Evolutionary conservation across 2,888 invertebrate genomes (phyloP), one percentile per base, ranked within the genome.

Genomic region (Sarcophaga caerulescens): DNA sequence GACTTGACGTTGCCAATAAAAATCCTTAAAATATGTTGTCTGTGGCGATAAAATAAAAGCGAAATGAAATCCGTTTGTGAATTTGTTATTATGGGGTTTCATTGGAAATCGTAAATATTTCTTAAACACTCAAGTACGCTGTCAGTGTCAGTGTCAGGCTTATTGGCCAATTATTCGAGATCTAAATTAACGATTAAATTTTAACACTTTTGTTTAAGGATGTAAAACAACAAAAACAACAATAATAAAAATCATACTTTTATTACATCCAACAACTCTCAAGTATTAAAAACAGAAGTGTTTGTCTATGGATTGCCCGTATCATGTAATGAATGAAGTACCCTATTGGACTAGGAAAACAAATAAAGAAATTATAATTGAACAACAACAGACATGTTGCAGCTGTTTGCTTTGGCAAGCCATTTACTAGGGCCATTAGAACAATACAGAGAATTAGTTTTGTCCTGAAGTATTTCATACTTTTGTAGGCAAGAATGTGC

Each of bases 141-240:
- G 69, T 81, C 66, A 63, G 73, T 66, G 69, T 81, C 66, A 63
- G 73, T 85, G 77, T 77, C 73, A 74, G 63, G 63, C 73, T 73
- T 57, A 73, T 73, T 69, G 68, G 77, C 62, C 80, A 84, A 80
- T 77, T 81, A 81, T 80, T 25, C 19, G 17, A 60, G 52, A 52
- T 52, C 17, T 12, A 52, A 52, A 4, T 52, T 52, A 12, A 17
- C 52, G 12, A 52, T 52, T 52, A 52, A 52, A 52, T 52, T 12
- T 52, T 52, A 35, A 60, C 60, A 60, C 21, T 21, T 21, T 35
- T 35, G 35, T 10, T 35, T 52, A 52, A 52, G 52, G 14, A 52
- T 17, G 17, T 52, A 52, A 52, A 17, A 52, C 14, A 52, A 52
- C n/a, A n/a, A 63, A 4, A 23, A 4, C 21, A 12, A 63, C 35